Base-by-base conservation (phyloP, 1,140 invertebrate genomes). In the Caenorhabditis inopinata region DNA sequence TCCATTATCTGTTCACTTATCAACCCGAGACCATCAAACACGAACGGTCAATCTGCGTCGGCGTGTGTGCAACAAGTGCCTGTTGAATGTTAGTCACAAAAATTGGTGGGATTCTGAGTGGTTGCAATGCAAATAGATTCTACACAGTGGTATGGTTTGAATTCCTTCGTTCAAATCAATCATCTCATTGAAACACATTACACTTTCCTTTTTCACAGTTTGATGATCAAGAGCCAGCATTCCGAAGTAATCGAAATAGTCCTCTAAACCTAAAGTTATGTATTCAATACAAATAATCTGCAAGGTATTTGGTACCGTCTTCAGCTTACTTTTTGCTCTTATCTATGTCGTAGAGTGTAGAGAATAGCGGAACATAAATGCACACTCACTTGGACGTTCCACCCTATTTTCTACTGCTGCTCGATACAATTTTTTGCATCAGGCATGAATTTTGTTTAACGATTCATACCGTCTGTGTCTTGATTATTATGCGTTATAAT, bases 41-140 rank as follows among this genome's bases (percentile, higher is more conserved):
- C 32, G 58, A 68, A 68, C 58, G 58, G 58, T 68, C 32, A 68
- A 58, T 32, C 23, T 6, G 7, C 11, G 58, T n/a, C 9, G 6
- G 32, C 7, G 11, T 42, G 58, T 68, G 29, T 68, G 32, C 58
- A 68, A 68, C 58, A 68, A 68, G 32, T 68, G 58, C 38, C 58
- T 68, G 35, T 68, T 32, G 32, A 38, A 38, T 68, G 58, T 68
- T 68, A 38, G 58, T 68, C 58, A 68, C 58, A 68, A 68, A 68
- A 68, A 68, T 68, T 68, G 58, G 29, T 68, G 58, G 58, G 58
- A 68, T 38, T 68, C 58, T 68, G 58, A 68, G 58, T 68, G 58
- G 58, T 68, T 68, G 58, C 38, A 68, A 68, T 68, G 58, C 58
- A 68, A 68, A 68, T 68, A 68, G 29, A 68, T 68, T 42, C 11